Evolutionary conservation across 2,888 invertebrate genomes (phyloP).

Genomic region (Epistrophe grossulariae): DNA sequence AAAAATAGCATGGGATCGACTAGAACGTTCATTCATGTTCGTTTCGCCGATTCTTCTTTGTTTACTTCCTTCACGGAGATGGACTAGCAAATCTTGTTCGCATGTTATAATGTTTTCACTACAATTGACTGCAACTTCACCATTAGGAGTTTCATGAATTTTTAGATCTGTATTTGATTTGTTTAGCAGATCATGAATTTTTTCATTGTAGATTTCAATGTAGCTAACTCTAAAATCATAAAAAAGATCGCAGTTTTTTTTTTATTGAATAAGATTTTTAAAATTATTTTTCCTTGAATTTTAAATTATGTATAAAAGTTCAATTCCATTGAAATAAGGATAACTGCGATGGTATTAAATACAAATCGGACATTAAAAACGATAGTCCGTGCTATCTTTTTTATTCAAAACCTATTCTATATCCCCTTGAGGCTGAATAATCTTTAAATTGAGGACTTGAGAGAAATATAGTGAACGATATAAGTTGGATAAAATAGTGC

Average conservation of each 20-base stretch:
- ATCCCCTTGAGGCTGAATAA: too few relatives aligned
- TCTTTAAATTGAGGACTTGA: too few relatives aligned
- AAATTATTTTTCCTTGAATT: too few relatives aligned
- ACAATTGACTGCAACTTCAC: constrained; percentile 87
- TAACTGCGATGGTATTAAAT: too few relatives aligned
- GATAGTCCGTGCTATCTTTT: too few relatives aligned
- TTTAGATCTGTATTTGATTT: constrained; percentile 86
- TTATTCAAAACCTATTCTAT: too few relatives aligned
- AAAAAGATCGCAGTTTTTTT: neutral
- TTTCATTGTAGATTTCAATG: constrained; percentile 95
- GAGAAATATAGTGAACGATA: too few relatives aligned
- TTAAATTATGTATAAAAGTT: too few relatives aligned
- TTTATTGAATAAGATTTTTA: too few relatives aligned
- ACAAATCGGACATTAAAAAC: too few relatives aligned
- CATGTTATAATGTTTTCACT: constrained; percentile 87
- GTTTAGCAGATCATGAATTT: constrained; percentile 90
- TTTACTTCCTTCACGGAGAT: constrained; percentile 87
- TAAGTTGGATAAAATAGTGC: too few relatives aligned
- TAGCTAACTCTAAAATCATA: constrained; percentile 88
- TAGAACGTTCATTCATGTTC: constrained; percentile 94
- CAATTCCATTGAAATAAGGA: too few relatives aligned
- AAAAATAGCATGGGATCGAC: constrained; percentile 95
- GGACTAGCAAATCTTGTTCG: constrained; percentile 86
- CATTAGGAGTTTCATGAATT: constrained; percentile 87
- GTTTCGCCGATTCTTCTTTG: constrained; percentile 91